A percentile compares a stretch with the other conserved stretches of the same genome.
Conservation (phyloP, 2,113 vertebrate genomes). For the Diphyllodes magnificus region DNA sequence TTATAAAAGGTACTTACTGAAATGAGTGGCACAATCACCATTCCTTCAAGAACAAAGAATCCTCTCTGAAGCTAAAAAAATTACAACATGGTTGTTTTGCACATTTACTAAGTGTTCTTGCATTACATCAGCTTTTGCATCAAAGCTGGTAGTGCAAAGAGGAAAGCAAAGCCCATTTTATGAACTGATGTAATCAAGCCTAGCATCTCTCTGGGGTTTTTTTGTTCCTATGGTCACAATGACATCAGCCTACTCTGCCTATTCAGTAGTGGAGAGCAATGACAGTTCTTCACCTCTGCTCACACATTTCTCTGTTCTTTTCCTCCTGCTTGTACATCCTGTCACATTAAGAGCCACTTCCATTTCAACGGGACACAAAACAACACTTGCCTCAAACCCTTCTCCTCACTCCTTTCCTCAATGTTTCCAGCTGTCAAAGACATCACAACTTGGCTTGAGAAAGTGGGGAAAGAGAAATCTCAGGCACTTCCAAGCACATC, state of each 20-base stretch:
- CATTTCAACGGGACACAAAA: background rate
- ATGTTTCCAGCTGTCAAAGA: background rate
- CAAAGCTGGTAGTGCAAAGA: constrained; percentile 13
- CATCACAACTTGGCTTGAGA: background rate
- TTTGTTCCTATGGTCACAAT: constrained; percentile 9
- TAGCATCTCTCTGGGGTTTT: background rate
- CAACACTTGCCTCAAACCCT: background rate
- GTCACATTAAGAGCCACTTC: background rate
- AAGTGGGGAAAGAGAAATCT: background rate
- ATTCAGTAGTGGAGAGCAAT: background rate
- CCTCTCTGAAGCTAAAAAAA: background rate
- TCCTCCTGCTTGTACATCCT: background rate
- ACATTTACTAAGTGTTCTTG: background rate
- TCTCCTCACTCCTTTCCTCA: background rate
- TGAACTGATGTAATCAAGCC: constrained; percentile 10
- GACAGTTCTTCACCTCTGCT: background rate
- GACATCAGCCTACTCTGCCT: background rate
- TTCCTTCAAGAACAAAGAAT: background rate
- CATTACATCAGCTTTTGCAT: constrained; percentile 14
- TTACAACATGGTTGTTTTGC: background rate
- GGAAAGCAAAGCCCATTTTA: constrained; percentile 9
- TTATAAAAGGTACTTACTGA: background rate
- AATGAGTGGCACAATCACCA: background rate
- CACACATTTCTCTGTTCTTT: background rate
- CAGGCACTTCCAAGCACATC: background rate